These are phyloP conservation scores for Patella caerulea DNA, from an alignment of 2,888 invertebrate species.

Conservation along the genomic window DNA sequence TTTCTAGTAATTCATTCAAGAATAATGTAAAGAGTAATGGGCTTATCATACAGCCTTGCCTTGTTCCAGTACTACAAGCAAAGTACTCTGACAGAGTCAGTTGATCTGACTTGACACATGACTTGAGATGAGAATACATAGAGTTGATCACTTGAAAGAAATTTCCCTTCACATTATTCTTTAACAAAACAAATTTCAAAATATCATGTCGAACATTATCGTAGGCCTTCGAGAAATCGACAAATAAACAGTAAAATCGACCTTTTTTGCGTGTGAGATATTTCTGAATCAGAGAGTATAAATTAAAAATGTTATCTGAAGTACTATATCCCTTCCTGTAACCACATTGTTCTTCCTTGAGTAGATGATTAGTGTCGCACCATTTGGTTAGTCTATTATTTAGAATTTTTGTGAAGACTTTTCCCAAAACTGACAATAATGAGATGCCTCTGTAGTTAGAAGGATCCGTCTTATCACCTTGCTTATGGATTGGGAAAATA, in stretches of 20 bases:
- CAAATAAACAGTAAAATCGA: not conserved
- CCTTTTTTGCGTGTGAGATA: not conserved
- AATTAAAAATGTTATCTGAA: not conserved
- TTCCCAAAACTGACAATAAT: not conserved
- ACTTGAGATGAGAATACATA: not conserved
- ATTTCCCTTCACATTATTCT: not conserved
- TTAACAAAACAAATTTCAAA: not conserved
- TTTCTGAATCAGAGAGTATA: not conserved
- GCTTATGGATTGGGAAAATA: not conserved
- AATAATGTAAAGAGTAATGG: too few relatives aligned
- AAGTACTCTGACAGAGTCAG: not conserved
- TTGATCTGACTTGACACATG: not conserved
- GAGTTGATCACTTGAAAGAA: not conserved
- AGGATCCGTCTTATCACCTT: not conserved
- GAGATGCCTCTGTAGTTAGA: not conserved
- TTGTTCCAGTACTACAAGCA: too few relatives aligned
- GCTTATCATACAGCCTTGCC: too few relatives aligned
- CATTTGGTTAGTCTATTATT: not conserved
- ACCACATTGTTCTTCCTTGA: not conserved
- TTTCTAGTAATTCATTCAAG: too few relatives aligned
- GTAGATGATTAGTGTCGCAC: not conserved
- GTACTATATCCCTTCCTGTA: not conserved
- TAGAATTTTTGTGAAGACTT: not conserved
- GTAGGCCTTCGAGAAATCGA: not conserved
- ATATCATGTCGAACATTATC: not conserved